Base-by-base conservation (phyloP, 1,140 invertebrate genomes). In the Heterodera schachtii region DNA sequence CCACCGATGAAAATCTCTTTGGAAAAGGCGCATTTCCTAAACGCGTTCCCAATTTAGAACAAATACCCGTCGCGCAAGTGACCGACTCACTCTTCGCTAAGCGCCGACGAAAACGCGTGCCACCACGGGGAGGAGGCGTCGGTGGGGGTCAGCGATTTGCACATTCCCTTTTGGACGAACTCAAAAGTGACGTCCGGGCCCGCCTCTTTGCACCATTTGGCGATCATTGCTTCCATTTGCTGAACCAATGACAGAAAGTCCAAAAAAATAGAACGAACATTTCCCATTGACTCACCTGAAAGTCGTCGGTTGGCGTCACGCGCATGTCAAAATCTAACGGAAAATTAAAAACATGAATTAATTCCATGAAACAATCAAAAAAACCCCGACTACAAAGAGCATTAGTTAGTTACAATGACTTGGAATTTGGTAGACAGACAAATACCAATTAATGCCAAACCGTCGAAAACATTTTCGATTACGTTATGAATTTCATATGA, bases 171-270 rank as follows among this genome's bases (percentile, higher is more conserved):
- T 91, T 69, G 90, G 9, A 90, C 91, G 87, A 94, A 96, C 47
- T 93, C 93, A 64, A 94, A 92, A 3, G 92, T 92, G 43, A 96
- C 93, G 66, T 92, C 94, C 4, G 93, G 92, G 3, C 95, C 95
- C 57, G 95, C 95, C 89, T 95, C 93, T 70, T 92, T 90, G 84
- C 94, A 95, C 94, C 95, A 96, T 70, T 92, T 87, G n/a, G 93
- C 86, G 16, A 97, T 92, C 89, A 92, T 93, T 6, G 92, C 90
- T 88, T 95, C 93, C 86, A 96, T 94, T 82, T 93, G 78, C 78
- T 90, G 69, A 52, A 52, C 31, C 31, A 31, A 52, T 52, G 52
- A 52, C 9, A 52, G 13, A 52, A 52, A 52, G 9, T 11, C 5
- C 8, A 11, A 8, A 52, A 52, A 52, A 52, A 52, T 2, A 6